phyloP scores from a whole-genome alignment of 2,797 vertebrate genomes.

The Novumbra hubbsi region DNA sequence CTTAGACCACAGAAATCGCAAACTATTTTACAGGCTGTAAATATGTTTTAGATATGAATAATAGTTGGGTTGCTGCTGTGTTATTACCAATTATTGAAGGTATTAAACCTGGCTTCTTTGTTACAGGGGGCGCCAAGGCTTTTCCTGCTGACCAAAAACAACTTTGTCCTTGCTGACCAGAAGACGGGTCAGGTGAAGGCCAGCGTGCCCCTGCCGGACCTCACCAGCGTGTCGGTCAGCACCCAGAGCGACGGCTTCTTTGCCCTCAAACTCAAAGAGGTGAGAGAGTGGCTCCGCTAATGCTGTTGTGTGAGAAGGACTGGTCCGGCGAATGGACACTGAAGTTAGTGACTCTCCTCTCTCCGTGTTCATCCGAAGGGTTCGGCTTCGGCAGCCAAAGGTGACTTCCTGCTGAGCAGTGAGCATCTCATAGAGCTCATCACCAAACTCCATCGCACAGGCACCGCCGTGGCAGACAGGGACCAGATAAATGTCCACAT shows the following conservation, averaged over 20 bases:
- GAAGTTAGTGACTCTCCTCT: background rate
- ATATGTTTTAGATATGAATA: background rate
- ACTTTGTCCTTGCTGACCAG: conserved; percentile 91
- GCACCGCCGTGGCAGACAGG: conserved; percentile 80
- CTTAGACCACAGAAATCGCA: background rate
- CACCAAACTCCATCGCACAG: conserved; percentile 91
- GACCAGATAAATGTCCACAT: conserved; percentile 91
- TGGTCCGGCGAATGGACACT: background rate
- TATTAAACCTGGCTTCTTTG: conserved; percentile 6
- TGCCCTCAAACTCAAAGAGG: conserved; percentile 94
- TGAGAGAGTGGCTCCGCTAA: conserved; percentile 40
- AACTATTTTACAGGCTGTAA: background rate
- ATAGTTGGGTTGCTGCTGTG: background rate
- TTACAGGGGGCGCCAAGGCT: conserved; percentile 86
- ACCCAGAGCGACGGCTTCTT: conserved; percentile 94
- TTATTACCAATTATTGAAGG: background rate
- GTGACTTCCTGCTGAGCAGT: conserved; percentile 95
- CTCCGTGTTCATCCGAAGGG: conserved; percentile 71
- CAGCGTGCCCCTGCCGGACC: conserved; percentile 88
- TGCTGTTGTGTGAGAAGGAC: background rate
- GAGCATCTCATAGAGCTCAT: conserved; percentile 96
- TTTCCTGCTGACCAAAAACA: conserved; percentile 93
- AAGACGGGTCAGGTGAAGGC: conserved; percentile 97
- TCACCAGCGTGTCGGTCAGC: conserved; percentile 93
- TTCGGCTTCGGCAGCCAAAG: conserved; percentile 88